Conservation (phyloP, 2,797 vertebrate genomes). For the Babyrousa celebensis region DNA sequence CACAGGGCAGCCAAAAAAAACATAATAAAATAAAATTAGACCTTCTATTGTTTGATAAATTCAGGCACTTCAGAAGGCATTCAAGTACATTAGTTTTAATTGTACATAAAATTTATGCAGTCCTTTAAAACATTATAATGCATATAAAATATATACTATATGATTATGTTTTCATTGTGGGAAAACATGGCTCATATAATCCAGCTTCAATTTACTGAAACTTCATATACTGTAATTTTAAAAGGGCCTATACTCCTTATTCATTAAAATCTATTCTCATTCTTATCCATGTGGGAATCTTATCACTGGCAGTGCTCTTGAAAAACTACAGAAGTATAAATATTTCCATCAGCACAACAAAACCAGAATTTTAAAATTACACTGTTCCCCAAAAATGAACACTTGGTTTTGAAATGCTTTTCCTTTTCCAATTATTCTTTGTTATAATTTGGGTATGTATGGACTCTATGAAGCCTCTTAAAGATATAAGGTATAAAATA, state of each 20-base stretch:
- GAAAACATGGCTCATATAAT: background rate
- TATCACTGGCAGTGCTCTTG: background rate
- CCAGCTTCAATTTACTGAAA: background rate
- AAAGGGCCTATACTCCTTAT: background rate
- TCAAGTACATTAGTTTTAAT: background rate
- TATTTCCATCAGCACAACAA: background rate
- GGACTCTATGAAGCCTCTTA: background rate
- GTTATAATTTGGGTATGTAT: background rate
- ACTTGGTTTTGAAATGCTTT: background rate
- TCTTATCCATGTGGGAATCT: background rate
- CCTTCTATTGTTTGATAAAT: background rate
- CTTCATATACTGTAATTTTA: background rate
- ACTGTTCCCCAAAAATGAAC: background rate
- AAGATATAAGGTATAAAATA: background rate
- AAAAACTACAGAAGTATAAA: background rate
- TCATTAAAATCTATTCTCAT: background rate
- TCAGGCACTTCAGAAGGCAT: background rate
- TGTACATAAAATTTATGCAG: background rate
- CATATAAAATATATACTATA: background rate
- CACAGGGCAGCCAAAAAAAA: too few species aligned
- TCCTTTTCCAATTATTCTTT: background rate
- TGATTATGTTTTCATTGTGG: background rate
- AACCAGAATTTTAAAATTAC: background rate
- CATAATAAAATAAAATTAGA: background rate
- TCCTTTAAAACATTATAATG: background rate